phyloP scores from a whole-genome alignment of 2,113 vertebrate species.

The Crotalus tigris region DNA sequence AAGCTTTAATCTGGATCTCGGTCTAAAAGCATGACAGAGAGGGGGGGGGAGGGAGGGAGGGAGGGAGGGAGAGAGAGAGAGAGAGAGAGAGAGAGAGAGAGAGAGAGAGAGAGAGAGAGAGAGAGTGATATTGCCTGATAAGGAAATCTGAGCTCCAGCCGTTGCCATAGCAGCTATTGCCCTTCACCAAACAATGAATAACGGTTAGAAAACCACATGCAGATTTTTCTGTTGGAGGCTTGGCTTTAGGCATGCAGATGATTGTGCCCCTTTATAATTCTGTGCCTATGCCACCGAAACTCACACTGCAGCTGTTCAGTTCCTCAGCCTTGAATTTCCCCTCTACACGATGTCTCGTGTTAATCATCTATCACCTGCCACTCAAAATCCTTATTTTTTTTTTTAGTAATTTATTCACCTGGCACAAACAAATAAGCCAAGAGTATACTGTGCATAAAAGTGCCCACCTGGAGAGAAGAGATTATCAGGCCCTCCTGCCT shows the following conservation, averaged over 20 bases:
- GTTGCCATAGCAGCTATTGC: conserved; percentile 28
- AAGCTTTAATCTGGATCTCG: neutral
- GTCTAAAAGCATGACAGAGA: neutral
- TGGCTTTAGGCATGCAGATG: neutral
- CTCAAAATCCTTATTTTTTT: neutral
- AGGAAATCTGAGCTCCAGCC: neutral
- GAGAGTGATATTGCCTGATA: neutral
- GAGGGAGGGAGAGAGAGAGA: too few species aligned
- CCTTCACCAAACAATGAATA: conserved; percentile 27
- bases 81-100: too few species aligned
- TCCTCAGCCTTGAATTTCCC: neutral
- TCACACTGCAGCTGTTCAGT: neutral
- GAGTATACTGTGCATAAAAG: neutral
- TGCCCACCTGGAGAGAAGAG: neutral
- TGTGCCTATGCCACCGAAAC: neutral
- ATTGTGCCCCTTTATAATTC: neutral
- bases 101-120: too few species aligned
- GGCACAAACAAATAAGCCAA: neutral
- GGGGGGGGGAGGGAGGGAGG: too few species aligned
- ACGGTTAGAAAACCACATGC: conserved; percentile 7
- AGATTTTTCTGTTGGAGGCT: neutral
- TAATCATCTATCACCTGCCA: neutral
- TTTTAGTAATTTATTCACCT: neutral
- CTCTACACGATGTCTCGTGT: neutral
- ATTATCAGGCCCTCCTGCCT: neutral